These are phyloP conservation scores for Triops longicaudatus DNA, from an alignment of 1,140 invertebrate genomes.

Conservation along the genomic window DNA sequence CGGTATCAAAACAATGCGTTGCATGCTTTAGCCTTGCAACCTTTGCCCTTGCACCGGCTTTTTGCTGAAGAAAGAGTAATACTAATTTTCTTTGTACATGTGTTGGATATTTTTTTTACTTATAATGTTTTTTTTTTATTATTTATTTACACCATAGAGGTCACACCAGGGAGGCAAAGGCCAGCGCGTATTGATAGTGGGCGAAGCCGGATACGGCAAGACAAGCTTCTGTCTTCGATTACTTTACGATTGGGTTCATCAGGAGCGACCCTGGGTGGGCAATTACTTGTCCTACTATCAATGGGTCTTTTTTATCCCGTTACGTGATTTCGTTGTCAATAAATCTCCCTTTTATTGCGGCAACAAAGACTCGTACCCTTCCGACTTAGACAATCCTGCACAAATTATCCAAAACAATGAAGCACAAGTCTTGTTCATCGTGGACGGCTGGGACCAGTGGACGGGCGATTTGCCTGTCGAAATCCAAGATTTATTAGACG, in stretches of 20 bases:
- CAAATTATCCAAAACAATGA: constrained; percentile 36
- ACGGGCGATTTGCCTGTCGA: constrained; percentile 41
- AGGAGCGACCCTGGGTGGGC: constrained; percentile 38
- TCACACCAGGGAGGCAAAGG: constrained; percentile 19
- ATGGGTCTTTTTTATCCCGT: constrained; percentile 45
- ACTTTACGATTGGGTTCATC: constrained; percentile 47
- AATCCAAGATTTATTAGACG: constrained; percentile 45
- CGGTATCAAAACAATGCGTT: neutral
- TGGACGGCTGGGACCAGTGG: constrained; percentile 49
- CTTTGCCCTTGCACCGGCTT: constrained; percentile 24
- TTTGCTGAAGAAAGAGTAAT: constrained; percentile 27
- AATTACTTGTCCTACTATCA: constrained; percentile 26
- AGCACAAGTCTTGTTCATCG: constrained; percentile 45
- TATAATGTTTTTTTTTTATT: neutral
- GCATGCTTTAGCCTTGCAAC: neutral
- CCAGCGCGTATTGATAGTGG: constrained; percentile 43
- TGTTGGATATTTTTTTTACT: too few relatives aligned
- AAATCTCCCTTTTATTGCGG: constrained; percentile 31
- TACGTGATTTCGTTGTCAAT: constrained; percentile 43
- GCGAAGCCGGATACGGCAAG: constrained; percentile 46
- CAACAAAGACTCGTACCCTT: constrained; percentile 28
- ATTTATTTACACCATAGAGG: neutral
- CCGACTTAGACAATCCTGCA: constrained; percentile 19
- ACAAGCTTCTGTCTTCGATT: constrained; percentile 45
- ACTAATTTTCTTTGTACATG: neutral